Evolutionary conservation across 2,888 invertebrate genomes (phyloP), one percentile per base, ranked within the genome.

Genomic region (Tenthredo scrophulariae): DNA sequence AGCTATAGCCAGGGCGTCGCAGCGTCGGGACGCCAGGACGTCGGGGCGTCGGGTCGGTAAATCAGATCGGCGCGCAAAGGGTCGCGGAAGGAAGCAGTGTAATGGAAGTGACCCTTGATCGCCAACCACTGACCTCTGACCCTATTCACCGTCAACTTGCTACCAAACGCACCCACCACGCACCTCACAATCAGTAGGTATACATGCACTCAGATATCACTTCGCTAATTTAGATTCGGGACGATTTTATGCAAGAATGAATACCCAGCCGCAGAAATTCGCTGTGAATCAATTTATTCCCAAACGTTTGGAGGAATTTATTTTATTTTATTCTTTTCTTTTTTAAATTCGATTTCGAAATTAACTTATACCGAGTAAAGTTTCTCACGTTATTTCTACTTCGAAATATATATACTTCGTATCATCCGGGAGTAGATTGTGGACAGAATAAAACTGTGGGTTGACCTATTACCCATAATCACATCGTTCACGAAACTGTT

Each of bases 11-110:
- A 15, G 50, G 80, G 62, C 80, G 80, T 83, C 83, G 83, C 29
- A 50, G 18, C 83, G 83, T 83, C 67, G 67, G 46, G 50, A 83
- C 50, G 67, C 83, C 83, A 70, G 43, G 83, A 70, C 70, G 46
- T 83, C 70, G 85, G 58, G 80, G 85, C 75, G 82, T 84, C 84
- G 85, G 70, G 84, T 40, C 85, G 84, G 67, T 79, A 86, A 85
- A 86, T 77, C 85, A 85, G 85, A 86, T 77, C 85, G 85, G 85
- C 79, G 74, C 80, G 86, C 33, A 77, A 85, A 82, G 82, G 79
- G 85, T 82, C 79, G 37, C 79, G 67, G 70, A 79, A 85, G 85
- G 54, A 85, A 86, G 82, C 54, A 62, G 74, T 80, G 85, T 85
- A 85, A 86, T 86, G 82, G 84, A 84, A 85, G 85, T 85, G 84